Evolutionary conservation across 1,140 invertebrate genomes (phyloP), one percentile per base, ranked within the genome.

Genomic region (Nasonia longicornis): DNA sequence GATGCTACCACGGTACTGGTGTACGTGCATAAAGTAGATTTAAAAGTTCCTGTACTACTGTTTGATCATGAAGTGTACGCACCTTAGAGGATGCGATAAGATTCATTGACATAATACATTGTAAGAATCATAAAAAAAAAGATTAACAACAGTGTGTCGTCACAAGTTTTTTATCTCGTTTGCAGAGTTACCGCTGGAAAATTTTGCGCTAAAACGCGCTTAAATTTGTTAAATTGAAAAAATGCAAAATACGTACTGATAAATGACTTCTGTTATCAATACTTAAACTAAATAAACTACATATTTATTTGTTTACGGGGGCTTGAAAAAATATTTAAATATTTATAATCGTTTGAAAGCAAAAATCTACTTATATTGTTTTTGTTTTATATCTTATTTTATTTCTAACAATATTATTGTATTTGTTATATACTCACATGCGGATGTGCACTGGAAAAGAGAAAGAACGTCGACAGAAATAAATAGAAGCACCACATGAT

Each of bases 61-160:
- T 64, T 76, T 76, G 58, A 64, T 35, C 31, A 35, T 20, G n/a
- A 76, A 64, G 14, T 64, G 63, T 63, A 29, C 26, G 31, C 58
- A 76, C 29, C 73, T 63, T 22, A 22, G 26, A 11, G 58, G n/a
- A 58, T 58, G 72, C 58, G 73, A 76, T 73, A 78, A 82, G 75
- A 77, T 67, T 77, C 31, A 48, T 20, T 69, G 64, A 29, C 75
- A 67, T 77, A 77, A 77, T 77, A 69, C 63, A 48, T 66, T 26
- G 63, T 66, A 67, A 45, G 75, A 69, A 69, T 77, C 75, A 29
- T 77, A 77, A 77, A 77, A 16, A 16, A 66, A 77, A 77, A 10
- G 48, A 67, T 45, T 1, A 77, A 76, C 74, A 77, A 77, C 22
- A 20, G n/a, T 45, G 31, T 77, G 20, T 77, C 64, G 75, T 77